These are phyloP conservation scores for Radopholus similis DNA, from an alignment of 1,140 invertebrate genomes.

Conservation along the genomic window DNA sequence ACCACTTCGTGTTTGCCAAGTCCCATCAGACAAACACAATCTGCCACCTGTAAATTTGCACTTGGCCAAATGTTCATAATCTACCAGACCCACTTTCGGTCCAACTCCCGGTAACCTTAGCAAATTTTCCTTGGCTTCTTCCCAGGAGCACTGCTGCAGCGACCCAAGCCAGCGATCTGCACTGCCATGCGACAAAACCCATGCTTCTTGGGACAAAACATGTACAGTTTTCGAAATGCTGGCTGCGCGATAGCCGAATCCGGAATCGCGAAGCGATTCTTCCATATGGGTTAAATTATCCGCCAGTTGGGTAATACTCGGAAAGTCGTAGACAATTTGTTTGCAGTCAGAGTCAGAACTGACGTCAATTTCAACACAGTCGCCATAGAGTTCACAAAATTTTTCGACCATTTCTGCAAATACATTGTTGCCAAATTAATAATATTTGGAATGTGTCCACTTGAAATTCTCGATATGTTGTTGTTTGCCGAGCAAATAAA, in stretches of 20 bases:
- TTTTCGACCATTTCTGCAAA: conserved; percentile 78
- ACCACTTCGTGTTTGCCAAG: conserved; percentile 80
- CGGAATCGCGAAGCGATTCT: conserved; percentile 64
- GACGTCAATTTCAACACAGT: conserved; percentile 59
- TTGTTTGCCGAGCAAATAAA: conserved; percentile 98
- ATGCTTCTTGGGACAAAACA: conserved; percentile 16
- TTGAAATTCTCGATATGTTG: conserved; percentile 70
- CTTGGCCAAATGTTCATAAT: neutral
- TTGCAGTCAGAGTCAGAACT: too few species aligned
- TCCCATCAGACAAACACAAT: conserved; percentile 96
- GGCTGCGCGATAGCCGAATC: conserved; percentile 86
- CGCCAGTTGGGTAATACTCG: conserved; percentile 69
- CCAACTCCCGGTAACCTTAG: conserved; percentile 33
- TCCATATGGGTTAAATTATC: conserved; percentile 66
- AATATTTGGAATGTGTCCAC: conserved; percentile 4
- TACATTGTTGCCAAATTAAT: neutral
- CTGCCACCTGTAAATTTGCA: conserved; percentile 73
- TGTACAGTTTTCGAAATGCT: conserved; percentile 68
- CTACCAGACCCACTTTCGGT: conserved; percentile 27
- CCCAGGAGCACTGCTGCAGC: conserved; percentile 11
- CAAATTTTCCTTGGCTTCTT: conserved; percentile 21
- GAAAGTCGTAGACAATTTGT: conserved; percentile 75
- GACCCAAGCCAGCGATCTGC: conserved; percentile 20
- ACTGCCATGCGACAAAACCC: neutral
- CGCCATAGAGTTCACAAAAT: conserved; percentile 76